Percentiles rank a stretch among this genome's conserved stretches.
These are phyloP conservation scores for Gallinago paraguaiae DNA, from an alignment of 2,113 vertebrate genomes.

Conservation along the genomic window DNA sequence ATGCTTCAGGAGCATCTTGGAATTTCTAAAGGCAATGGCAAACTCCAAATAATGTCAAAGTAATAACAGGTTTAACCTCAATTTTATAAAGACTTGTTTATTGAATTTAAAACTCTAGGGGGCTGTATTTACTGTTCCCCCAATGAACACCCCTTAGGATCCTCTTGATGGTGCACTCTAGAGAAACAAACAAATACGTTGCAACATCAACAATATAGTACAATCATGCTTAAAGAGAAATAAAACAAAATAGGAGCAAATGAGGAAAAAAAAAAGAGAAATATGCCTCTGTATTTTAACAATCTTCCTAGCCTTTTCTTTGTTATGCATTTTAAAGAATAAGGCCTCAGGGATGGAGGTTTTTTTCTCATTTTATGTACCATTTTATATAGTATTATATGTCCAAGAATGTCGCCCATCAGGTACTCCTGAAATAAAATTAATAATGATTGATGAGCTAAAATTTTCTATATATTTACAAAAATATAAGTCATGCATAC, in stretches of 20 bases:
- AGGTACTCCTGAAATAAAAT: not conserved
- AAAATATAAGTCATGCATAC: not conserved
- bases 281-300: not conserved
- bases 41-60: fast-evolving
- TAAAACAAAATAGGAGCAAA: not conserved
- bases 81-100: not conserved
- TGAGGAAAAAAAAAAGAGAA: not conserved
- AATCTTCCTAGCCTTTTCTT: not conserved
- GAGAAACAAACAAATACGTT: not conserved
- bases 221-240: not conserved
- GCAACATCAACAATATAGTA: not conserved
- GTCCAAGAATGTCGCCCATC: not conserved
- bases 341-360: not conserved
- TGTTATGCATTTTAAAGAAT: not conserved
- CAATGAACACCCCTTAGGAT: not conserved
- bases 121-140: not conserved
- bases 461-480: not conserved
- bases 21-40: not conserved
- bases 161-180: not conserved
- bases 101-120: not conserved
- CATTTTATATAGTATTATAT: not conserved
- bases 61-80: not conserved
- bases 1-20: not conserved
- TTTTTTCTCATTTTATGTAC: not conserved
- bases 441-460: not conserved